Percentiles rank a stretch among this genome's conserved stretches.
Evolutionary conservation across 2,113 vertebrate genomes (phyloP).

Genomic region (Muscicapa adusta): DNA sequence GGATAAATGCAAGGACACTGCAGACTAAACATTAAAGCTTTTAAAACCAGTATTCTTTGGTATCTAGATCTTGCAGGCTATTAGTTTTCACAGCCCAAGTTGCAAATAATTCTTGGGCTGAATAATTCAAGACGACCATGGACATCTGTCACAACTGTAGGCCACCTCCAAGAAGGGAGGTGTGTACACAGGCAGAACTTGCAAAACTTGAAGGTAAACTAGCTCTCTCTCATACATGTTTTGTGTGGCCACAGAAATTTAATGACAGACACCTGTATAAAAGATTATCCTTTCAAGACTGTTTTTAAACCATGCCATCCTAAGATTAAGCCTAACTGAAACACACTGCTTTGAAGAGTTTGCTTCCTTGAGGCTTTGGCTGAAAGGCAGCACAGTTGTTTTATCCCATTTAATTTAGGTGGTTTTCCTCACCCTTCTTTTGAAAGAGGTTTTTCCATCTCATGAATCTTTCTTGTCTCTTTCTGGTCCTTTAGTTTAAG

Average conservation of each 20-base stretch:
- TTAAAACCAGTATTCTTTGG: constrained; percentile 65
- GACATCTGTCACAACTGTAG: not conserved
- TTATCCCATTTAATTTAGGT: not conserved
- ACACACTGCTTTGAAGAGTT: constrained; percentile 34
- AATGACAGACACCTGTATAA: not conserved
- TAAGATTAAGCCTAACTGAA: constrained; percentile 40
- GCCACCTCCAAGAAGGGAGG: not conserved
- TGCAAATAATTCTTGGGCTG: not conserved
- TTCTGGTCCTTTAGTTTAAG: constrained; percentile 8
- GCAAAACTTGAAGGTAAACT: not conserved
- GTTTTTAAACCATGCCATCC: constrained; percentile 20
- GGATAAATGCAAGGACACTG: constrained; percentile 8
- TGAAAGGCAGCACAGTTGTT: constrained; percentile 20
- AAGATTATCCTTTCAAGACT: constrained; percentile 28
- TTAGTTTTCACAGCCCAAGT: not conserved
- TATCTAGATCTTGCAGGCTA: constrained; percentile 44
- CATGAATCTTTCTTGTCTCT: not conserved
- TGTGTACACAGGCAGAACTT: not conserved
- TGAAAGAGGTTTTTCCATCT: constrained; percentile 8
- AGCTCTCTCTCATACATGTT: not conserved
- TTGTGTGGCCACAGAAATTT: not conserved
- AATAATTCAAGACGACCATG: not conserved
- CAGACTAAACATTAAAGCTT: constrained; percentile 65
- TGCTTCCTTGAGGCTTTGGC: constrained; percentile 26
- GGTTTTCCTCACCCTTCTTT: not conserved